A percentile compares a stretch with the other conserved stretches of the same genome.
Conservation (phyloP, 2,113 vertebrate species). For the Apeltes quadracus region DNA sequence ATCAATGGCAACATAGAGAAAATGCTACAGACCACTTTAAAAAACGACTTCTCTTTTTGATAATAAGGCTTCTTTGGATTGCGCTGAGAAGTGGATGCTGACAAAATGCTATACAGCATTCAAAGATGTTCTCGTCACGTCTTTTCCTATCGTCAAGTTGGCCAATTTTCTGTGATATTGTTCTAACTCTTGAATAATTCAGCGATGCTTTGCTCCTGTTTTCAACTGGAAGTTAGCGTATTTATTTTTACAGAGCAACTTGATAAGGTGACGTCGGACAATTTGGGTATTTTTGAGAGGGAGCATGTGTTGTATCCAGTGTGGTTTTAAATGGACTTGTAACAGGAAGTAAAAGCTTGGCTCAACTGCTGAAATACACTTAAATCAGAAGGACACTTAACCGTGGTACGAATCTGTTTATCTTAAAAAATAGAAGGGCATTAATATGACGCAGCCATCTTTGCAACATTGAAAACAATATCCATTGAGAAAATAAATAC, state of each 20-base stretch:
- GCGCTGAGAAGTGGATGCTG: not conserved
- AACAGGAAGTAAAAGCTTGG: not conserved
- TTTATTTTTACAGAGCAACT: not conserved
- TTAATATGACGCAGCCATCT: not conserved
- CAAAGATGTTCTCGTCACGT: not conserved
- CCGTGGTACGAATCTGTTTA: not conserved
- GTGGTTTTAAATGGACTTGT: not conserved
- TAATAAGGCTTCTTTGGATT: not conserved
- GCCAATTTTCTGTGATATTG: not conserved
- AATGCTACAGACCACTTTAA: not conserved
- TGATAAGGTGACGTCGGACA: not conserved
- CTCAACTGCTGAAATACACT: not conserved
- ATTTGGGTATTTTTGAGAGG: not conserved
- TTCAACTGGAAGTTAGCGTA: not conserved
- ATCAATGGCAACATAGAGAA: slow-evolving; percentile 18
- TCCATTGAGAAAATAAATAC: slow-evolving; percentile 1
- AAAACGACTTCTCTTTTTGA: not conserved
- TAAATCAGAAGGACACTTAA: not conserved
- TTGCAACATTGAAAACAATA: not conserved
- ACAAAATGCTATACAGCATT: not conserved
- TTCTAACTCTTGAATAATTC: slow-evolving; percentile 9
- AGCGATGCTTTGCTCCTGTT: not conserved
- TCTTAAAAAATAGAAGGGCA: not conserved
- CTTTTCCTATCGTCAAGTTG: not conserved
- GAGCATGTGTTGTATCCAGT: not conserved